Evolutionary conservation across 2,888 invertebrate genomes (phyloP).

Genomic region (Seladonia tumulorum): DNA sequence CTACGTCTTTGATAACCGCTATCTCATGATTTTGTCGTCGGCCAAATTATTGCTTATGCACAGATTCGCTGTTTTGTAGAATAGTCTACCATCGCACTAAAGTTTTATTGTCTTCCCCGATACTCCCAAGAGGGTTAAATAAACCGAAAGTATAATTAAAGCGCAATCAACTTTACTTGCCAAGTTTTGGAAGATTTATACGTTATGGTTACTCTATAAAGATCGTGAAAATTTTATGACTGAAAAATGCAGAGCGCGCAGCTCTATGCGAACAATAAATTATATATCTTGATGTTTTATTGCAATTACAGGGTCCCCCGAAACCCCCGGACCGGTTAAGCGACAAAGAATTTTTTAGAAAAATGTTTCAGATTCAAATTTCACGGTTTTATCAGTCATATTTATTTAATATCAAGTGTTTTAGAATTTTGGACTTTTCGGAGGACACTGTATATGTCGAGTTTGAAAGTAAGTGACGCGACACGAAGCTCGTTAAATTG

Average conservation of each 20-base stretch:
- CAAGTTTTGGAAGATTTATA: background rate
- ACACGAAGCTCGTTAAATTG: background rate
- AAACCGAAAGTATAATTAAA: background rate
- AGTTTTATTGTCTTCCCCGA: background rate
- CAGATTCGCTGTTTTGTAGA: too few species aligned
- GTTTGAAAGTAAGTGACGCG: too few species aligned
- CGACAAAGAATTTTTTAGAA: background rate
- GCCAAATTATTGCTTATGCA: background rate
- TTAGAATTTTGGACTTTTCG: background rate
- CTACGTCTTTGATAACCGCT: background rate
- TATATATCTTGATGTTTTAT: too few species aligned
- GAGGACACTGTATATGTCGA: background rate
- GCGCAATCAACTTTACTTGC: background rate
- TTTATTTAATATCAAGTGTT: background rate
- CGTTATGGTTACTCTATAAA: background rate
- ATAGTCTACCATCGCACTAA: background rate
- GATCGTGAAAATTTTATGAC: background rate
- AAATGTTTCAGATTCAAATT: background rate
- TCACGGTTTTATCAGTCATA: background rate
- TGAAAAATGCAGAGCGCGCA: background rate
- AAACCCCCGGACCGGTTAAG: too few species aligned
- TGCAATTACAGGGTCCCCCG: background rate
- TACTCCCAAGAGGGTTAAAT: background rate
- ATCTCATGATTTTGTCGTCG: background rate
- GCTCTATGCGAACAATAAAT: background rate